Evolutionary conservation across 2,888 invertebrate genomes (phyloP).

Genomic region (Coelopa pilipes): DNA sequence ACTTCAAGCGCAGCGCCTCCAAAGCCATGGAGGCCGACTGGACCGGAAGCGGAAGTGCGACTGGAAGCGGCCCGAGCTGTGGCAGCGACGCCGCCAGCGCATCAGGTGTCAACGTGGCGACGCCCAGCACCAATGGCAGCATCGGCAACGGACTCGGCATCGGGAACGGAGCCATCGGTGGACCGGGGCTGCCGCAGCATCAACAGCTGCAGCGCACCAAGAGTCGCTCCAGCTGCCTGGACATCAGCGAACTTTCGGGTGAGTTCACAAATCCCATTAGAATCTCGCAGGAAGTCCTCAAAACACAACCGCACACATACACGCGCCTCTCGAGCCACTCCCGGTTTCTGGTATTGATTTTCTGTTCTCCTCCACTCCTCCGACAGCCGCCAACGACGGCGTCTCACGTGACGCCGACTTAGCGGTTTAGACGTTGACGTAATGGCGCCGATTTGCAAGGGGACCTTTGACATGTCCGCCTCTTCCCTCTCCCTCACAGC

Average conservation of each 20-base stretch:
- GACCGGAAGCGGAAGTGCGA: constrained; percentile 45
- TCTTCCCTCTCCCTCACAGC: too few relatives aligned
- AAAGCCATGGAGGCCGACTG: constrained; percentile 75
- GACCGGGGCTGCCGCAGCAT: constrained; percentile 20
- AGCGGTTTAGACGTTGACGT: neutral
- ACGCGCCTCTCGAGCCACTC: neutral
- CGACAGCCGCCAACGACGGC: too few relatives aligned
- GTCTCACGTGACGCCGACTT: constrained; percentile 16
- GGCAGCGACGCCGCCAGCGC: constrained; percentile 34
- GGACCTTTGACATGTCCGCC: neutral
- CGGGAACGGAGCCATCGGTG: constrained; percentile 23
- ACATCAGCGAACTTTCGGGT: constrained; percentile 60
- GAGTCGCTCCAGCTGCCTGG: constrained; percentile 62
- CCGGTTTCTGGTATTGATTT: too few relatives aligned
- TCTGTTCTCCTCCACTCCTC: too few relatives aligned
- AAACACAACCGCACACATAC: neutral
- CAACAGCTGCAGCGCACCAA: constrained; percentile 52
- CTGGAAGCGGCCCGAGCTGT: too few relatives aligned
- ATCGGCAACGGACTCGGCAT: constrained; percentile 41
- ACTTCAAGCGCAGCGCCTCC: constrained; percentile 82
- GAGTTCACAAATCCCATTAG: constrained; percentile 8
- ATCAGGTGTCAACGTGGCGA: constrained; percentile 38
- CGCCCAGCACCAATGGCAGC: constrained; percentile 18
- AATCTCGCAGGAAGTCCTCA: neutral
- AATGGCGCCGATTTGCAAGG: neutral